A percentile compares a stretch with the other conserved stretches of the same genome.
phyloP scores from a whole-genome alignment of 2,797 vertebrate species.

The Micromesistius poutassou region DNA sequence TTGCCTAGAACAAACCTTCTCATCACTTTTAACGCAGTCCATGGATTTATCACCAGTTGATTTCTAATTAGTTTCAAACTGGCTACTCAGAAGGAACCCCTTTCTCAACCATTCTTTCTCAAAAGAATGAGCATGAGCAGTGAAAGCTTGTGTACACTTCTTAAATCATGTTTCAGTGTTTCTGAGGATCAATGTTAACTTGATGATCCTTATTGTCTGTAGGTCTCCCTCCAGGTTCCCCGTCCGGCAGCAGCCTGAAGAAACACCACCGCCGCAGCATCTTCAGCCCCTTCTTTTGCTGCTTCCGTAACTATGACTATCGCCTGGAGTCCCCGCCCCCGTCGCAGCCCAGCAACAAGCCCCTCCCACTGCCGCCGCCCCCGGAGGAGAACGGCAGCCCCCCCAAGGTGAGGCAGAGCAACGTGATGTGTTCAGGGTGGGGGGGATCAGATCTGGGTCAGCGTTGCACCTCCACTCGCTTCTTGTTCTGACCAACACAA shows the following conservation, averaged over 20 bases:
- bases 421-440: constrained; percentile 17
- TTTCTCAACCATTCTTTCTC: background rate
- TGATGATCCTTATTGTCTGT: too few relatives aligned
- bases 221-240: constrained; percentile 78
- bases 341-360: constrained; percentile 68
- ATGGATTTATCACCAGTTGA: background rate
- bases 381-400: constrained; percentile 92
- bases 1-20: too few relatives aligned
- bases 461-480: constrained; percentile 23
- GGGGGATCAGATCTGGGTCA: background rate
- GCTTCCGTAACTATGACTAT: constrained; percentile 96
- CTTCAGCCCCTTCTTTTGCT: constrained; percentile 98
- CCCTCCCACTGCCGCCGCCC: constrained; percentile 79
- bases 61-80: background rate
- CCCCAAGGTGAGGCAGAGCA: constrained; percentile 80
- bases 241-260: constrained; percentile 93
- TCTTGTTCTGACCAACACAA: too few relatives aligned
- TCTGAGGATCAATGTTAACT: too few relatives aligned
- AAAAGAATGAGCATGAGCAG: too few relatives aligned
- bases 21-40: too few relatives aligned
- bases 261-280: constrained; percentile 93
- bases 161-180: too few relatives aligned
- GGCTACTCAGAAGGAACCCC: background rate
- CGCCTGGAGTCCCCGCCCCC: constrained; percentile 83
- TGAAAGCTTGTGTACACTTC: background rate